Base-by-base conservation (phyloP, 2,888 invertebrate species). In the Ectemnius cavifrons region DNA sequence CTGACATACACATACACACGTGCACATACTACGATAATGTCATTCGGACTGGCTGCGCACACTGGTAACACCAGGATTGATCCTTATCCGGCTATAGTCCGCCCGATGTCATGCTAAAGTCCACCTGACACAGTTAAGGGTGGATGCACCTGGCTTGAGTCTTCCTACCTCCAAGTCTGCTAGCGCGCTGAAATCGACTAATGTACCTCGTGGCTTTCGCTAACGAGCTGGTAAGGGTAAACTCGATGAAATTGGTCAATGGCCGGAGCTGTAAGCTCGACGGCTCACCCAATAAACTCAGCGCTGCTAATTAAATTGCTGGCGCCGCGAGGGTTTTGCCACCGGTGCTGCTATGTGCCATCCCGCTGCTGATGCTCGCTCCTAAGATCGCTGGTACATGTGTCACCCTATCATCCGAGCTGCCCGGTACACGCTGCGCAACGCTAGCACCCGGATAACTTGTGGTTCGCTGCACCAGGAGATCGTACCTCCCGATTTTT, bases 191-290 rank as follows among this genome's bases (percentile, higher is more conserved):
- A 61, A 23, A 63, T 28, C 37, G 63, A 66, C 71, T 70, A 63
- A 67, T 67, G 37, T 68, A 76, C 58, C 81, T 61, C 66, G 63
- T 46, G 73, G 65, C 74, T 64, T 49, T 6, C 62, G 58, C 77
- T 83, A 82, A 83, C 80, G 76, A 82, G 80, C 73, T 65, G 63
- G 77, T 13, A 74, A 73, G 71, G 77, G 78, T 77, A 84, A 83
- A 85, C 84, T 11, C 78, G 73, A 80, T 63, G 81, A 81, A 85
- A 85, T 85, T 85, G 85, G 80, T 85, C 84, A 85, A 85, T 81
- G 83, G 71, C 68, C 67, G 79, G 79, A 37, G 37, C 37, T 11
- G 85, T 85, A 79, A 82, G 79, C 85, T 82, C 78, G 75, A 81
- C 78, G 78, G 81, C 68, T 78, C 52, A 73, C 63, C 79, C 79